These are phyloP conservation scores for Sebastes nivosus DNA, from an alignment of 2,797 vertebrate genomes.

Conservation along the genomic window DNA sequence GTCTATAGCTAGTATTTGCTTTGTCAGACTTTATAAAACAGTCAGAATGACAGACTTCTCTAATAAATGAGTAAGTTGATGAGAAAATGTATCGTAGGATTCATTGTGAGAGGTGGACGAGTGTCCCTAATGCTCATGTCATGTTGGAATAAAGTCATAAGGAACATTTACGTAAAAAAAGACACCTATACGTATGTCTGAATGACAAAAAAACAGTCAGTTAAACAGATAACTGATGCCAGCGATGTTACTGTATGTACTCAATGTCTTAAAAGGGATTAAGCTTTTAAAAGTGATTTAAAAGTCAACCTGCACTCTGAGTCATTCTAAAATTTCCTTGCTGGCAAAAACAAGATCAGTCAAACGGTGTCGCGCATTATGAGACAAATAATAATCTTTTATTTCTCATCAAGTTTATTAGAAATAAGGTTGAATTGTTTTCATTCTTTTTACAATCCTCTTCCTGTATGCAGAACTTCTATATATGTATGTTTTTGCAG, in stretches of 20 bases:
- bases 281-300: neutral
- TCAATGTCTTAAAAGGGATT: no score
- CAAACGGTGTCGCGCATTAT: neutral
- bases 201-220: neutral
- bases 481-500: neutral
- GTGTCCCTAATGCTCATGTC: no score
- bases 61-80: constrained; percentile 5
- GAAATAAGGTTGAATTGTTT: neutral
- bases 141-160: neutral
- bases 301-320: no score
- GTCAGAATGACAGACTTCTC: neutral
- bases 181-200: neutral
- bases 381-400: neutral
- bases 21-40: neutral
- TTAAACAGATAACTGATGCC: neutral
- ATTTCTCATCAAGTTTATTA: neutral
- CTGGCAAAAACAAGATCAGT: neutral
- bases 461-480: neutral
- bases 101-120: neutral
- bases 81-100: neutral
- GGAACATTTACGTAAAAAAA: neutral
- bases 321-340: neutral
- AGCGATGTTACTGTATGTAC: neutral
- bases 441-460: neutral
- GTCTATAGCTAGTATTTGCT: no score